Percentiles rank a stretch among this genome's conserved stretches.
Conservation (phyloP, 2,113 vertebrate genomes). For the Upupa epops region DNA sequence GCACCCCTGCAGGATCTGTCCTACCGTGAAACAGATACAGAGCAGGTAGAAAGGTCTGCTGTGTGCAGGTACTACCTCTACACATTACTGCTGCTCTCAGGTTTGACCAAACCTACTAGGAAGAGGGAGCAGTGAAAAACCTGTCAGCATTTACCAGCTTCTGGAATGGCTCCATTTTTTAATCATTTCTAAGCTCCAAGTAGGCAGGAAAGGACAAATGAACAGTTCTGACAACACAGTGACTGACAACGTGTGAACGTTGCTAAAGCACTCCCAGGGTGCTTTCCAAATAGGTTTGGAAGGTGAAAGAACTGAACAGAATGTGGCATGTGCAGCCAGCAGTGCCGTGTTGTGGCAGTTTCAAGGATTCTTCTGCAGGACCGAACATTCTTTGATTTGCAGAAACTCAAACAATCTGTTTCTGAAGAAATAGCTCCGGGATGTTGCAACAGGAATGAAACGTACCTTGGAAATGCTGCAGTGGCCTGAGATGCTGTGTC, state of each 20-base stretch:
- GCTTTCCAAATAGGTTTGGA: constrained; percentile 48
- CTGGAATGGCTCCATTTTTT: constrained; percentile 31
- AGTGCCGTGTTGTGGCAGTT: neutral
- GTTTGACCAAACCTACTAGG: neutral
- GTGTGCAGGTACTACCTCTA: neutral
- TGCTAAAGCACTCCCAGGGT: constrained; percentile 9
- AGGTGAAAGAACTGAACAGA: constrained; percentile 58
- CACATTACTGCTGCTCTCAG: neutral
- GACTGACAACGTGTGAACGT: constrained; percentile 49
- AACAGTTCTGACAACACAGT: constrained; percentile 56
- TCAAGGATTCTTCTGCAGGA: neutral
- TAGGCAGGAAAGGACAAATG: constrained; percentile 56
- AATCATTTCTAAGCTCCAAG: constrained; percentile 23
- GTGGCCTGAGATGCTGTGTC: neutral
- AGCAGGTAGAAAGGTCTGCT: neutral
- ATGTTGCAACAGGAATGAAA: constrained; percentile 55
- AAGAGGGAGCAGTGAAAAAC: neutral
- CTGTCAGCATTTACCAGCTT: constrained; percentile 11
- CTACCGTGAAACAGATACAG: fast-evolving
- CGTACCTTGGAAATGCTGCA: constrained; percentile 5
- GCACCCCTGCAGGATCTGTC: neutral
- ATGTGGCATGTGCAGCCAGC: constrained; percentile 31
- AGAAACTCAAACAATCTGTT: constrained; percentile 56
- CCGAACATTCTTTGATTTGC: constrained; percentile 42
- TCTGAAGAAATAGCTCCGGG: constrained; percentile 52